phyloP scores from a whole-genome alignment of 1,140 invertebrate genomes.

The Micrasema minimum region DNA sequence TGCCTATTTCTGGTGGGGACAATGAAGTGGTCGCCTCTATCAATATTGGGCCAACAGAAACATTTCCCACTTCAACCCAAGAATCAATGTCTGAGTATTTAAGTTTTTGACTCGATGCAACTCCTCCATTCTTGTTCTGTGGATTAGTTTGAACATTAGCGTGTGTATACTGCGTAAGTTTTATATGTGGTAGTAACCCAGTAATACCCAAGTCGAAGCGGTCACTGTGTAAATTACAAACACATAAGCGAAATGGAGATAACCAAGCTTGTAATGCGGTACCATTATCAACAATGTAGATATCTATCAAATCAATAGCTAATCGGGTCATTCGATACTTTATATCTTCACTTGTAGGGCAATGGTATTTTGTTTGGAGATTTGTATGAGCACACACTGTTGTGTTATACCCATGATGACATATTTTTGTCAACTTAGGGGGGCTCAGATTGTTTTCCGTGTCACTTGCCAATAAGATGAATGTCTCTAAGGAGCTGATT shows the following conservation, averaged over 20 bases:
- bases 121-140: constrained; percentile 60
- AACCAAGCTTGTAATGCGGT: constrained; percentile 90
- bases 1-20: constrained; percentile 76
- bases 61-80: constrained; percentile 94
- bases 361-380: constrained; percentile 77
- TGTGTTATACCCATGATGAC: constrained; percentile 87
- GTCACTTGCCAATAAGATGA: constrained; percentile 86
- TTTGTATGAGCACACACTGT: constrained; percentile 80
- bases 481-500: constrained; percentile 87
- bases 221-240: constrained; percentile 93
- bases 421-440: constrained; percentile 79
- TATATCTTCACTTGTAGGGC: constrained; percentile 88
- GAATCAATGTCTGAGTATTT: constrained; percentile 69
- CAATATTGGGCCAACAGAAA: constrained; percentile 88
- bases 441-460: constrained; percentile 88
- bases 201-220: constrained; percentile 91
- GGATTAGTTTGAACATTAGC: constrained; percentile 62
- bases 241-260: constrained; percentile 86
- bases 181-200: constrained; percentile 81
- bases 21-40: constrained; percentile 92
- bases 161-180: constrained; percentile 62
- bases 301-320: constrained; percentile 90
- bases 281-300: constrained; percentile 90
- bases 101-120: constrained; percentile 58
- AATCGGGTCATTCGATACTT: constrained; percentile 95